A percentile compares a stretch with the other conserved stretches of the same genome.
Evolutionary conservation across 1,140 invertebrate genomes (phyloP).

Genomic region (Holotrichia oblita): DNA sequence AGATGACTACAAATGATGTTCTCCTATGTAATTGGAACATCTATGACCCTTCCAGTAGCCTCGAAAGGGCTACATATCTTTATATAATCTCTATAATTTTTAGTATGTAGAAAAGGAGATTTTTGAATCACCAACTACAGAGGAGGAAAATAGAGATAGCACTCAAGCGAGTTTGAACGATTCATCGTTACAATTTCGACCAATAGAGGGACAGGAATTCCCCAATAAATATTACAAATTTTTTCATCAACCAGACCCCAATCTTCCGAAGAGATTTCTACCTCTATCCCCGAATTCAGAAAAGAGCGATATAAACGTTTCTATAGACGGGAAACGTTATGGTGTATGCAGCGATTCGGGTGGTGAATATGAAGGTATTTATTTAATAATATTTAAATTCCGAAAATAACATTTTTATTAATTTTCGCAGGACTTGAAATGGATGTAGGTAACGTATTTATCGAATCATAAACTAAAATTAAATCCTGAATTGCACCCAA

Average conservation of each 20-base stretch:
- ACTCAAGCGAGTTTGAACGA: no score
- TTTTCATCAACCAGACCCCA: slow-evolving; percentile 37
- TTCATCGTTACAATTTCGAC: no score
- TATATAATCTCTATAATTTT: no score
- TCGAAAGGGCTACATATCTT: no score
- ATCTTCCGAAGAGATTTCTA: slow-evolving; percentile 39
- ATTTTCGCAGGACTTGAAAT: slow-evolving; percentile 1
- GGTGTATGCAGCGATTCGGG: background rate
- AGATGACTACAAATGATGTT: no score
- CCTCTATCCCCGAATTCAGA: background rate
- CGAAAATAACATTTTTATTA: background rate
- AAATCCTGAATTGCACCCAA: background rate
- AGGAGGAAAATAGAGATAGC: no score
- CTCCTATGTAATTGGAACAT: no score
- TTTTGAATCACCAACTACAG: no score
- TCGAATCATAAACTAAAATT: background rate
- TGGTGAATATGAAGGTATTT: slow-evolving; percentile 5
- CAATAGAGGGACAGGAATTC: slow-evolving; percentile 2
- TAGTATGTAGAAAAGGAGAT: no score
- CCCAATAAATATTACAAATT: slow-evolving; percentile 24
- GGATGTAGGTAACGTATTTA: background rate
- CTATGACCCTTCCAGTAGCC: no score
- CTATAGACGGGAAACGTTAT: background rate
- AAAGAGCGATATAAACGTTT: background rate
- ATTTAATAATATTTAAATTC: background rate